Base-by-base conservation (phyloP, 2,113 vertebrate species). In the Bostrychus sinensis region DNA sequence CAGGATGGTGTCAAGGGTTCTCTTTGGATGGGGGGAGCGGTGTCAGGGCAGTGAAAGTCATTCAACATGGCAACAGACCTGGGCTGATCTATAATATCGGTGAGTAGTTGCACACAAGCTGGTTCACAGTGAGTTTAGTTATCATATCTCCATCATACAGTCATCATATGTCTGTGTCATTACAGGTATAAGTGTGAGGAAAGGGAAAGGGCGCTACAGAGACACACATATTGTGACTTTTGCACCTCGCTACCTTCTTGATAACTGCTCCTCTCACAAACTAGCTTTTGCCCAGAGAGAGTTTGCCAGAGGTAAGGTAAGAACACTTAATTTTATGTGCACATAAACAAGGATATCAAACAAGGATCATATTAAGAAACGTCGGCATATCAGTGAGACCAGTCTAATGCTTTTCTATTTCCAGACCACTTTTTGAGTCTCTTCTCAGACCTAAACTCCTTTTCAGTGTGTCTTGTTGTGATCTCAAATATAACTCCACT, bases 21-120 rank as follows among this genome's bases (percentile, higher is more conserved):
- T 99, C 97, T 13, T 84, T 98, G 86, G 97, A 99, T 26, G 97
- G 97, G 28, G 97, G 97, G 0, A 96, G 94, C 63, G 97, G 97
- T 45, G 96, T 99, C 50, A 90, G 97, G 80, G 95, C 97, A 4
- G 92, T 99, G 5, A 98, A 96, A 84, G 97, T 99, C 37, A 98
- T 98, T 83, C 96, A 97, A 53, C 95, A 93, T 2, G 96, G 96
- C 25, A 96, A 99, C 88, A 80, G 96, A 28, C 97, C 97, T 0
- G 97, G 96, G 19, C 95, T 99, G 58, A 96, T 99, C 85, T 99
- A 99, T 75, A 99, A 98, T 84, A 99, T 99, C 2, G 97, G 97
- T 92, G 88, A 65, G 94, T 90, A 19, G 26, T 6, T 17, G 10
- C 10, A 46, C 19, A 36, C 20, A 12, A 9, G 0, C 16, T n/a